Percentiles rank a stretch among this genome's conserved stretches.
phyloP scores from a whole-genome alignment of 30 jellyfish, hydroid and myxozoan genomes.

The Aurelia sp. region DNA sequence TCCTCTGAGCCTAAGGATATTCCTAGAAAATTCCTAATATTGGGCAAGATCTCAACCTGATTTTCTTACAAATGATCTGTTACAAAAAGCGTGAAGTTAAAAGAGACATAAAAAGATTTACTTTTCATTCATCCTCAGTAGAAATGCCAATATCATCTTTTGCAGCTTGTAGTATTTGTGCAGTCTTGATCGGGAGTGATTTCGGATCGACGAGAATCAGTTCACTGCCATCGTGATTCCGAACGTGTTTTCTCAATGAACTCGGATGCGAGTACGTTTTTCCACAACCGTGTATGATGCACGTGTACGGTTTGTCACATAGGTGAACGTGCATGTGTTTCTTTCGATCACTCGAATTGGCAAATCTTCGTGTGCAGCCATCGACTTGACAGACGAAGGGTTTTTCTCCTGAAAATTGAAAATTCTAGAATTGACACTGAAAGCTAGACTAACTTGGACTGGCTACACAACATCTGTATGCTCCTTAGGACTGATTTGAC shows the following conservation, averaged over 20 bases:
- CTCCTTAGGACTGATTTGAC: too few species aligned
- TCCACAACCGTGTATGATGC: constrained; percentile 80
- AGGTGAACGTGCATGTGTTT: constrained; percentile 97
- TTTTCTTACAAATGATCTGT: too few species aligned
- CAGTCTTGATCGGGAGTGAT: constrained; percentile 51
- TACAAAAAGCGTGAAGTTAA: too few species aligned
- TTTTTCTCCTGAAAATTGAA: constrained; percentile 74
- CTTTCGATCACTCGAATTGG: constrained; percentile 96
- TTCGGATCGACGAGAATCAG: constrained; percentile 63
- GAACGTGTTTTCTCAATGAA: constrained; percentile 78
- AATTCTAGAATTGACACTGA: too few species aligned
- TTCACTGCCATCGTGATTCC: constrained; percentile 81
- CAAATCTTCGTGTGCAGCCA: constrained; percentile 97
- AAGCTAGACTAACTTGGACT: too few species aligned
- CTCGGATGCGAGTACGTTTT: constrained; percentile 86
- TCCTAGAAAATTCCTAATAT: too few species aligned
- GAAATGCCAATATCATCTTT: constrained; percentile 27
- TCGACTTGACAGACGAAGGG: constrained; percentile 93
- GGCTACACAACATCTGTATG: too few species aligned
- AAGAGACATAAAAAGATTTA: too few species aligned
- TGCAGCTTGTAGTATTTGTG: constrained; percentile 35
- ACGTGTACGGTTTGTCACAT: constrained; percentile 90
- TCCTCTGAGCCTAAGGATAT: too few species aligned
- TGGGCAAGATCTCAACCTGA: too few species aligned
- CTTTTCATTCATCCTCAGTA: not conserved